Conservation (phyloP, 2,888 invertebrate genomes). For the Sipha maydis region DNA sequence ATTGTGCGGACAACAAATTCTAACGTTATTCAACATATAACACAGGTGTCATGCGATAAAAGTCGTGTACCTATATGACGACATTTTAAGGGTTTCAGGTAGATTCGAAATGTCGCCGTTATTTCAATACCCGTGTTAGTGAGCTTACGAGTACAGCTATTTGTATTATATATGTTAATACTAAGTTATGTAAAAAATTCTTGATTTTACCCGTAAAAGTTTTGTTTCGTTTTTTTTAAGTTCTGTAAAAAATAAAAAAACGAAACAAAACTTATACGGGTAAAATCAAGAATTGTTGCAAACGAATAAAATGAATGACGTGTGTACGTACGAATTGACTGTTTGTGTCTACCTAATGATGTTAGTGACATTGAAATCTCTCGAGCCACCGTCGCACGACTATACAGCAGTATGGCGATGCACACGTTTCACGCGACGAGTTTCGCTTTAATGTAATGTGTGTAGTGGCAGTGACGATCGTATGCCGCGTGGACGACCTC, state of each 20-base stretch:
- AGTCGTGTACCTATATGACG: too few species aligned
- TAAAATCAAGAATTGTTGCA: background rate
- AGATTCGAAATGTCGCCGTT: too few species aligned
- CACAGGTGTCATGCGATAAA: too few species aligned
- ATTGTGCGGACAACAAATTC: background rate
- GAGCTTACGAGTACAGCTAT: too few species aligned
- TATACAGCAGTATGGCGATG: background rate
- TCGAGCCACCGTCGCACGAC: background rate
- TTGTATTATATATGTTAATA: too few species aligned
- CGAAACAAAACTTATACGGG: background rate
- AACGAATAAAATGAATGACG: background rate
- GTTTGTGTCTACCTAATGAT: conserved; percentile 28
- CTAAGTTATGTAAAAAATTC: background rate
- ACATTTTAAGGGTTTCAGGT: too few species aligned
- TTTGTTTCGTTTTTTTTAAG: too few species aligned
- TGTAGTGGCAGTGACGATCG: background rate
- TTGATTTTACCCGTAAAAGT: too few species aligned
- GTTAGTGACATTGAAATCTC: conserved; percentile 54
- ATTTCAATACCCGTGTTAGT: too few species aligned
- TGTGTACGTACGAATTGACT: background rate
- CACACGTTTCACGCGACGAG: conserved; percentile 13
- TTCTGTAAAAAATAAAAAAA: conserved; percentile 44
- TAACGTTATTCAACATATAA: too few species aligned
- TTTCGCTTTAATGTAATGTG: conserved; percentile 9
- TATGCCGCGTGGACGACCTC: conserved; percentile 34